Base-by-base conservation (phyloP, 2,113 vertebrate species). In the Columba janthina region DNA sequence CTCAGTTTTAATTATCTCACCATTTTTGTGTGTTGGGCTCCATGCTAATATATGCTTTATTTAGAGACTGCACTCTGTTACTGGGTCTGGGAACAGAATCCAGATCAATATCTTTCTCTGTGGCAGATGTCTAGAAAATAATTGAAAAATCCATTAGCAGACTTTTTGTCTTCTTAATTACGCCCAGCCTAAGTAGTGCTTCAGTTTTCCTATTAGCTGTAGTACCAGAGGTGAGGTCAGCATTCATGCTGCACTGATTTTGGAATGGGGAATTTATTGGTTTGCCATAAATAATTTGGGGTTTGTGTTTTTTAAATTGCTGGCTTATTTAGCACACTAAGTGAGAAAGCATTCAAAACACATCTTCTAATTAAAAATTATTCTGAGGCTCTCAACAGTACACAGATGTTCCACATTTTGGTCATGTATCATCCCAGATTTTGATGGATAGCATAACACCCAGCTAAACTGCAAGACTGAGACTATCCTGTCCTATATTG, bases 321-420 rank as follows among this genome's bases (percentile, higher is more conserved):
- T 87, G 44, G 24, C 69, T 95, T 94, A 93, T 88, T 95, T 88
- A 88, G 46, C 54, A 54, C 18, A 85, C 61, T 60, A 40, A 88
- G 81, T 88, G 71, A 93, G 81, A 89, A 96, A 88, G 89, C 28
- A 85, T 79, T 85, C 85, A 91, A 95, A 91, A 83, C 50, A 62
- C 66, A 76, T 85, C 51, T 93, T 85, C 46, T 42, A 94, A 88
- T 95, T 96, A 88, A 91, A 95, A 96, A 34, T 94, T 88, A 79
- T 89, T 40, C 61, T 62, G 81, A 89, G 57, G 15, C n/a, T 78
- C 7, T 93, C 81, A 93, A 36, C 40, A 85, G 54, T 73, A 58
- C 61, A 62, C 87, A 95, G 66, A 94, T 93, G 85, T 94, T 95
- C 87, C 48, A 32, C 34, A 85, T 96, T 95, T 93, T 82, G 57